These are phyloP conservation scores for Halictus ligatus DNA, from an alignment of 2,888 invertebrate species.

Conservation along the genomic window DNA sequence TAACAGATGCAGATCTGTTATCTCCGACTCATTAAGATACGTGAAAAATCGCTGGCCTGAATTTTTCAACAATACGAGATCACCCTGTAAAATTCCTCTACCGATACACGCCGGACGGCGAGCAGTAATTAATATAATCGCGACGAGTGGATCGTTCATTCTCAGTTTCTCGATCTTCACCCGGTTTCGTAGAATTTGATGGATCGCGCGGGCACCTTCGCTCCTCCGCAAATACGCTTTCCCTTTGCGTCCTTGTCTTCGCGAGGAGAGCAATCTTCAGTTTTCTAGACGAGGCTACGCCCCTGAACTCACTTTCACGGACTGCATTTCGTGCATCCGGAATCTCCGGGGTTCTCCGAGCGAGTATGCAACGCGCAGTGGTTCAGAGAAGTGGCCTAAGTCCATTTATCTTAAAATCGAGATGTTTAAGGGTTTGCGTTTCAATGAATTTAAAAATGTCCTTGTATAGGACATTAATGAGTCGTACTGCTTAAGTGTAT, in stretches of 20 bases:
- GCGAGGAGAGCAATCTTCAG: slow-evolving; percentile 35
- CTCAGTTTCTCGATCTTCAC: neutral
- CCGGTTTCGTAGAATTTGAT: neutral
- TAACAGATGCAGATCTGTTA: neutral
- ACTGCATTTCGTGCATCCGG: slow-evolving; percentile 70
- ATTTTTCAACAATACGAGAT: neutral
- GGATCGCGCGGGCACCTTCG: neutral
- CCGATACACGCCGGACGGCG: too few relatives aligned
- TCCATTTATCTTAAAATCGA: too few relatives aligned
- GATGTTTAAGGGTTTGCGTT: too few relatives aligned
- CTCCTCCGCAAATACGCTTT: slow-evolving; percentile 20
- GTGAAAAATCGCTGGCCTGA: neutral
- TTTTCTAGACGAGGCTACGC: slow-evolving; percentile 47
- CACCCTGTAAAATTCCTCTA: neutral
- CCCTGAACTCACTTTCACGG: slow-evolving; percentile 74
- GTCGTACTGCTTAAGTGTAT: too few relatives aligned
- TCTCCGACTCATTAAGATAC: neutral
- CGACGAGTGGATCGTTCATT: neutral
- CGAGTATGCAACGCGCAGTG: too few relatives aligned
- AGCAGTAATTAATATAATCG: neutral
- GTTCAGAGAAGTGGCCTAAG: too few relatives aligned
- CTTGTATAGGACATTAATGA: too few relatives aligned
- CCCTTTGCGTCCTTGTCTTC: slow-evolving; percentile 5
- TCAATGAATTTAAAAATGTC: too few relatives aligned
- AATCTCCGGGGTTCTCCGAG: slow-evolving; percentile 57